Conservation (phyloP, 2,113 vertebrate species). For the Ptyas mucosa region DNA sequence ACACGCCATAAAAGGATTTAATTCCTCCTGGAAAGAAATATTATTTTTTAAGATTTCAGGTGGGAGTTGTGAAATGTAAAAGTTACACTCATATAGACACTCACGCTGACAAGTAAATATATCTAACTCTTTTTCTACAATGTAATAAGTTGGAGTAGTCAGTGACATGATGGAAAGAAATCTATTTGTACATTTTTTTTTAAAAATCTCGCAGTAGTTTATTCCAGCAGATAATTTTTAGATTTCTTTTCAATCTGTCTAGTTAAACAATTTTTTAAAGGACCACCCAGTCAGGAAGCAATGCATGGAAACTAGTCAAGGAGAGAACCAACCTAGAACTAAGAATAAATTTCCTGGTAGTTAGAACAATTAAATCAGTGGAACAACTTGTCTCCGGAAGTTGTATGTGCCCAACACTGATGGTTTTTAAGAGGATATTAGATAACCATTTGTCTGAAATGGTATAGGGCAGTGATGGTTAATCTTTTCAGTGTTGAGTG, state of each 20-base stretch:
- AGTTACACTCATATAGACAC: not conserved
- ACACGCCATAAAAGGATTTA: constrained; percentile 3
- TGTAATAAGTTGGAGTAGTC: not conserved
- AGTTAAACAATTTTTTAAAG: not conserved
- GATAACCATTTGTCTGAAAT: not conserved
- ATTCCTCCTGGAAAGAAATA: not conserved
- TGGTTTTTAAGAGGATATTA: not conserved
- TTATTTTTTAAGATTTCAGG: not conserved
- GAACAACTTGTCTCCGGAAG: not conserved
- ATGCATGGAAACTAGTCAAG: not conserved
- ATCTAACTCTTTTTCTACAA: not conserved
- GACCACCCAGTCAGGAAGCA: not conserved
- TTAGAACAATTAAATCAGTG: not conserved
- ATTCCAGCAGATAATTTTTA: not conserved
- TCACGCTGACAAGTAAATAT: not conserved
- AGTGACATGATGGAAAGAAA: not conserved
- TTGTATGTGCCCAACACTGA: not conserved
- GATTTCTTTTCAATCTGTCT: not conserved
- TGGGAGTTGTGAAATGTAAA: constrained; percentile 8
- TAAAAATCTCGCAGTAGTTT: not conserved
- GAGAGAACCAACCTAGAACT: not conserved
- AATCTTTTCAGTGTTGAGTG: too few relatives aligned
- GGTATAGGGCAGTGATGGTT: too few relatives aligned
- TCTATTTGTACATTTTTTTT: not conserved
- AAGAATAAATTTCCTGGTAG: not conserved